phyloP scores from a whole-genome alignment of 2,888 invertebrate genomes.

The Allacma fusca region DNA sequence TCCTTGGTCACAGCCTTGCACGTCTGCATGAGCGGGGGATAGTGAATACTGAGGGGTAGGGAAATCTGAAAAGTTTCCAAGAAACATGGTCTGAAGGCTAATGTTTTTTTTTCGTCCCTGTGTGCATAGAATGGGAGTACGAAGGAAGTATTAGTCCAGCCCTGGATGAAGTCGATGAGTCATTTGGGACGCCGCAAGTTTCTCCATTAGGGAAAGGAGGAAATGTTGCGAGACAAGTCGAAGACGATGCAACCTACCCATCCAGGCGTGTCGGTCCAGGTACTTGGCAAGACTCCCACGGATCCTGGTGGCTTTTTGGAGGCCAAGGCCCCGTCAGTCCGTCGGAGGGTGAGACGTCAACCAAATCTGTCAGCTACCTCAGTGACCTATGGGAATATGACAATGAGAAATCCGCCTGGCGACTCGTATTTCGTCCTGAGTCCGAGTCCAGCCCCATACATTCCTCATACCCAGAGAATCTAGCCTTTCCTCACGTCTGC shows the following conservation, averaged over 20 bases:
- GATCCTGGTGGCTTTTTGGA: conserved; percentile 61
- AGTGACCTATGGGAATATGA: conserved; percentile 54
- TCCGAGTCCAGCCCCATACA: conserved; percentile 46
- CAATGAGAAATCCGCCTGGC: conserved; percentile 45
- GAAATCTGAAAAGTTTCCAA: conserved; percentile 16
- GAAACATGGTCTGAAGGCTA: background rate
- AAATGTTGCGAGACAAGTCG: background rate
- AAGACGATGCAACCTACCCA: conserved; percentile 31
- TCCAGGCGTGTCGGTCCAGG: conserved; percentile 53
- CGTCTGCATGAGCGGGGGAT: background rate
- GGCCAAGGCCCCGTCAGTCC: conserved; percentile 50
- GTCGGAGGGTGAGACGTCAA: background rate
- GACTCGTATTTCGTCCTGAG: conserved; percentile 52
- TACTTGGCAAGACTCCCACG: conserved; percentile 53
- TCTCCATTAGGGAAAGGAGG: conserved; percentile 37
- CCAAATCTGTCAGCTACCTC: conserved; percentile 9
- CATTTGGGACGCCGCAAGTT: conserved; percentile 38
- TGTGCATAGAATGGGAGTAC: conserved; percentile 54
- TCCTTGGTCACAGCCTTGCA: background rate
- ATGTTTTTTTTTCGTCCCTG: conserved; percentile 21
- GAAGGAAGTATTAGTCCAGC: conserved; percentile 38
- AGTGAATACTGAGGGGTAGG: background rate
- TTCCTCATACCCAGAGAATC: conserved; percentile 55
- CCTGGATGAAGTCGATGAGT: conserved; percentile 36
- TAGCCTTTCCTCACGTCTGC: conserved; percentile 52